phyloP scores from a whole-genome alignment of 2,888 invertebrate genomes.

The Graphium colonna region DNA sequence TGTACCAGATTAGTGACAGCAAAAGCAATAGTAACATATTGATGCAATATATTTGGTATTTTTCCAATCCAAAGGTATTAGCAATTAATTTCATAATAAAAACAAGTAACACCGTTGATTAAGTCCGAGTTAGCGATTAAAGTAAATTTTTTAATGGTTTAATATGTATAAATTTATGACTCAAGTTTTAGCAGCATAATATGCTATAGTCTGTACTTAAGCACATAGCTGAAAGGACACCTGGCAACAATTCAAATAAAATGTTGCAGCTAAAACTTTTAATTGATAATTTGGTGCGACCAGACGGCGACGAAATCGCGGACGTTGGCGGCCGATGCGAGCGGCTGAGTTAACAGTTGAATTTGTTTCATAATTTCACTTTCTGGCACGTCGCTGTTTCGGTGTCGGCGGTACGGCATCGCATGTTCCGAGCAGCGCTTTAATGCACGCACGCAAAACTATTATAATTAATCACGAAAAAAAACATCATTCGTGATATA shows the following conservation, averaged over 20 bases:
- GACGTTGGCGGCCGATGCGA: background rate
- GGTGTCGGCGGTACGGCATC: constrained; percentile 40
- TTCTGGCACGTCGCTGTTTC: constrained; percentile 31
- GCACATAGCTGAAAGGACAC: background rate
- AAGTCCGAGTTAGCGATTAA: too few species aligned
- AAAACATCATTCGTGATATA: constrained; percentile 61
- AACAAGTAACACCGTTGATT: too few species aligned
- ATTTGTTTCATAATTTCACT: constrained; percentile 35
- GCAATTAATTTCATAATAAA: too few species aligned
- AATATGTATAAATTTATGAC: constrained; percentile 24
- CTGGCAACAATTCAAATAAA: background rate
- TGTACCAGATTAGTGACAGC: too few species aligned
- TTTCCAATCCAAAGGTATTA: too few species aligned
- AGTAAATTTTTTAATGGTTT: constrained; percentile 28
- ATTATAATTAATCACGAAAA: constrained; percentile 55
- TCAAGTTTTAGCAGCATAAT: background rate
- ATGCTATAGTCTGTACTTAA: too few species aligned
- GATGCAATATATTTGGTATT: too few species aligned
- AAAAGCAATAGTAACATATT: too few species aligned
- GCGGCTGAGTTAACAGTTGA: constrained; percentile 21
- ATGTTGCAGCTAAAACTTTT: background rate
- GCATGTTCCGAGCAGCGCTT: constrained; percentile 54
- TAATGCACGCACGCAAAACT: constrained; percentile 59
- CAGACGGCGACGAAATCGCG: constrained; percentile 1
- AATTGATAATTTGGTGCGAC: constrained; percentile 6